These are phyloP conservation scores for Xanthia togata DNA, from an alignment of 2,888 invertebrate species.

Conservation along the genomic window DNA sequence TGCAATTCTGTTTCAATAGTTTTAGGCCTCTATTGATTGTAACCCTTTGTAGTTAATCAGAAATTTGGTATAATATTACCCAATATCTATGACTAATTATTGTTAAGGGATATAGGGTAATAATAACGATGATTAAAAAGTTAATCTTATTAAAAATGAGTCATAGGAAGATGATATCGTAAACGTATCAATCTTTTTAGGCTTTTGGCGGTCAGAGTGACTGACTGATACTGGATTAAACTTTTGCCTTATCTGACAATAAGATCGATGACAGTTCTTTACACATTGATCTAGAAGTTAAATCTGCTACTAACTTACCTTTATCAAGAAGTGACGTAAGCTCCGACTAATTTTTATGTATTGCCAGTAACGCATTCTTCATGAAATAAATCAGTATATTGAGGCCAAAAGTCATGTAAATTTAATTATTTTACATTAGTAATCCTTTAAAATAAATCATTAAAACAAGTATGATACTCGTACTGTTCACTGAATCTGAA, in stretches of 20 bases:
- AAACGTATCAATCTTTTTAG: conserved; percentile 10
- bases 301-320: background rate
- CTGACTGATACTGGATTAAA: conserved; percentile 17
- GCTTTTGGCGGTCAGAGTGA: background rate
- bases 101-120: too few relatives aligned
- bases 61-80: background rate
- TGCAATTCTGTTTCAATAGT: background rate
- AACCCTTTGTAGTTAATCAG: background rate
- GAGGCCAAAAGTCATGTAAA: background rate
- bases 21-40: background rate
- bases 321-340: background rate
- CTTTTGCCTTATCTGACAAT: conserved; percentile 12
- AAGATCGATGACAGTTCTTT: conserved; percentile 19
- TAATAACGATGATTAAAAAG: background rate
- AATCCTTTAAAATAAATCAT: conserved; percentile 16
- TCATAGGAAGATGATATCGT: conserved; percentile 18
- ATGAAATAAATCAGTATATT: background rate
- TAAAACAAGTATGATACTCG: conserved; percentile 1
- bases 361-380: background rate
- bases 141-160: conserved; percentile 19
- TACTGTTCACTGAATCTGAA: conserved; percentile 13
- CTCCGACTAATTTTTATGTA: conserved; percentile 7
- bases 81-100: conserved; percentile 3
- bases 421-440: background rate
- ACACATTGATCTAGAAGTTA: conserved; percentile 17